Base-by-base conservation (phyloP, 2,113 vertebrate genomes). In the Riparia riparia region DNA sequence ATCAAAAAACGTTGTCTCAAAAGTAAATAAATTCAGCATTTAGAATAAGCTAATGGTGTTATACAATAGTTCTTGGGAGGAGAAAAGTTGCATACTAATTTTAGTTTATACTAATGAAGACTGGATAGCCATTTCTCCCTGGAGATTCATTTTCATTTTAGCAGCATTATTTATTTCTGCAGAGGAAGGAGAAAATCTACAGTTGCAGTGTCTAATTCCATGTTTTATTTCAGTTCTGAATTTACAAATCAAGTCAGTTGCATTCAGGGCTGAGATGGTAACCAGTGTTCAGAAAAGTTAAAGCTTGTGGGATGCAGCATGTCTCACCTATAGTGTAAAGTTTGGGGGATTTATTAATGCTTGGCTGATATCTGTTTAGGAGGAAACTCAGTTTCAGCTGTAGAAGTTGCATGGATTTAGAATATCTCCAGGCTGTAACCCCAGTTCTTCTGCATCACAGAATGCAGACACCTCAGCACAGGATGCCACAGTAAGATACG, bases 11-110 rank as follows among this genome's bases (percentile, higher is more conserved):
- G 6, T 49, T 90, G 60, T 60, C 65, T 93, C 49, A 82, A 53
- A 87, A 79, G 84, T 88, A 91, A 89, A 84, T 89, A 89, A 84
- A 74, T 89, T 31, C 34, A 78, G 50, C 42, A 77, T 82, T 79
- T 83, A 73, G 50, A 90, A 34, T 63, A 65, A 92, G 25, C 19
- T 82, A 82, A 66, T 90, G 9, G 17, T 70, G 12, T 24, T 82
- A 37, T 77, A 53, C 58, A 69, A 1, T 64, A 53, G 39, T 60
- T 15, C 42, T 93, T 19, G 39, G 73, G 39, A 90, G 60, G 26
- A 87, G 34, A 72, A 89, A 45, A 91, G 57, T 5, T 58, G 10
- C 32, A 56, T 69, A 32, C 15, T 86, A 74, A 84, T 95, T 92
- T 86, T 76, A 81, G 26, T 61, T 60, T 10, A 71, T 93, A 17